A percentile compares a stretch with the other conserved stretches of the same genome.
phyloP scores from a whole-genome alignment of 2,888 invertebrate genomes.

The Arctia plantaginis region DNA sequence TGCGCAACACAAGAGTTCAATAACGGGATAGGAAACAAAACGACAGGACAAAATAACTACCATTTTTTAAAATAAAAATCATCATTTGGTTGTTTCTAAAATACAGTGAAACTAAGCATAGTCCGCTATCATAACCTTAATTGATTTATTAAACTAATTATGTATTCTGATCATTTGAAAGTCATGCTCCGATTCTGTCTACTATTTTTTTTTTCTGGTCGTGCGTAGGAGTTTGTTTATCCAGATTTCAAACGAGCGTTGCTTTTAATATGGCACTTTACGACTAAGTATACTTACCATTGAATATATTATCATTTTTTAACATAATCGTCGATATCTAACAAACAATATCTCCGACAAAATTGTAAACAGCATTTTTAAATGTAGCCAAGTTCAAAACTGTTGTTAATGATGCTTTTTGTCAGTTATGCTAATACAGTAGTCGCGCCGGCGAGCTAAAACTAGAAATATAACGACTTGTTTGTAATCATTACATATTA shows the following conservation, averaged over 20 bases:
- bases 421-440: conserved; percentile 58
- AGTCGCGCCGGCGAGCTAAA: conserved; percentile 41
- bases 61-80: too few relatives aligned
- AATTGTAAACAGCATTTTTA: conserved; percentile 31
- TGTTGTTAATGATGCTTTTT: conserved; percentile 35
- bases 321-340: conserved; percentile 21
- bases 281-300: conserved; percentile 21
- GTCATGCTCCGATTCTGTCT: conserved; percentile 37
- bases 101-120: background rate
- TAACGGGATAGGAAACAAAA: background rate
- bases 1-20: background rate
- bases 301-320: conserved; percentile 20
- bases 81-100: background rate
- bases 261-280: conserved; percentile 32
- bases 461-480: conserved; percentile 62
- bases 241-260: conserved; percentile 32
- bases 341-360: conserved; percentile 32
- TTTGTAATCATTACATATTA: conserved; percentile 59
- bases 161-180: conserved; percentile 31
- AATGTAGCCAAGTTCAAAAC: conserved; percentile 29
- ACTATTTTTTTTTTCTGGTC: conserved; percentile 34
- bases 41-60: background rate
- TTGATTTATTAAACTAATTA: conserved; percentile 19
- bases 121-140: conserved; percentile 17
- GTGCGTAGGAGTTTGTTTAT: conserved; percentile 59